These are phyloP conservation scores for Ophiothrix spiculata DNA, from an alignment of 35 echinoderm and acorn worm genomes.

Conservation along the genomic window DNA sequence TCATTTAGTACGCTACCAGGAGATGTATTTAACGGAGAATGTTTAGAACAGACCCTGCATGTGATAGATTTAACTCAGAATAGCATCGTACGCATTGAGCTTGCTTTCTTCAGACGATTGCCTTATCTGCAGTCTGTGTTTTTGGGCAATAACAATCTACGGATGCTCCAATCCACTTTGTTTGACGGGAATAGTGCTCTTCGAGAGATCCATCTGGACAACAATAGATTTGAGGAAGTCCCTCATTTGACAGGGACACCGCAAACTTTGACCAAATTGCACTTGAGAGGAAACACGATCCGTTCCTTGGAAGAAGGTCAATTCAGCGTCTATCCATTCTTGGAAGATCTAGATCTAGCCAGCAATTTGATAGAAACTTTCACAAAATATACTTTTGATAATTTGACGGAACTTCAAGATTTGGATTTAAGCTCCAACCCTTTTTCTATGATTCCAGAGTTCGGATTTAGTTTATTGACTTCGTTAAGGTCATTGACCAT, in stretches of 20 bases:
- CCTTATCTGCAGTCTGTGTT: background rate
- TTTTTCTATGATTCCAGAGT: background rate
- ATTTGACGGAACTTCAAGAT: background rate
- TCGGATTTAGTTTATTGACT: background rate
- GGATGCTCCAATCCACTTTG: background rate
- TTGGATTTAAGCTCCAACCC: background rate
- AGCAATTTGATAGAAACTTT: background rate
- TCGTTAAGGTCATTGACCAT: background rate
- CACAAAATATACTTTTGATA: background rate
- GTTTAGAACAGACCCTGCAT: background rate
- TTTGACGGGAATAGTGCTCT: background rate
- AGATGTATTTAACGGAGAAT: background rate
- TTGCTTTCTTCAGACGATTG: background rate
- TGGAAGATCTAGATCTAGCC: background rate
- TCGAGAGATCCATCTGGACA: background rate
- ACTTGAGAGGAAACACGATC: background rate
- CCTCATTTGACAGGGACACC: background rate
- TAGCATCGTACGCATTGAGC: background rate
- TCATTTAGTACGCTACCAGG: background rate
- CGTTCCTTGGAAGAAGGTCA: background rate
- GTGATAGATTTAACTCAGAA: background rate
- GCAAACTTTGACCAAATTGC: background rate
- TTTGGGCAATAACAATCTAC: background rate
- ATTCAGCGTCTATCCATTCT: background rate
- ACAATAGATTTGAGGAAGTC: background rate